These are phyloP conservation scores for Xylota sylvarum DNA, from an alignment of 2,888 invertebrate species.

Conservation along the genomic window DNA sequence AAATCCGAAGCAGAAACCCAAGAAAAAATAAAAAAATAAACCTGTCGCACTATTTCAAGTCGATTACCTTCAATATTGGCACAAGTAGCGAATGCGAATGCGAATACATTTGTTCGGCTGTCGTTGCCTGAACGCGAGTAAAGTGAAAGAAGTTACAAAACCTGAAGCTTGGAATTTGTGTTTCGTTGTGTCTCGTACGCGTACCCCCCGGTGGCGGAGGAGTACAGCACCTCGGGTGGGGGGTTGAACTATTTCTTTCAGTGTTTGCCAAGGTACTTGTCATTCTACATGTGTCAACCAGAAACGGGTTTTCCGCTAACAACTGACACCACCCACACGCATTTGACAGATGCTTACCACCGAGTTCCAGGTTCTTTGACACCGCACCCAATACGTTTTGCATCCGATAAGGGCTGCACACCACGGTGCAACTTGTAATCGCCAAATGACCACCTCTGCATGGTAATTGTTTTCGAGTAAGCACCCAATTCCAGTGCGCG, in stretches of 20 bases:
- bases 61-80: slow-evolving; percentile 76
- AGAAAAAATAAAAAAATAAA: slow-evolving; percentile 47
- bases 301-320: slow-evolving; percentile 42
- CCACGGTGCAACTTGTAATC: slow-evolving; percentile 8
- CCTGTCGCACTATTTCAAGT: slow-evolving; percentile 67
- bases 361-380: slow-evolving; percentile 49
- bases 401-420: slow-evolving; percentile 35
- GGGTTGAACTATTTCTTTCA: slow-evolving; percentile 55
- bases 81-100: slow-evolving; percentile 44
- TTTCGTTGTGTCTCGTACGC: slow-evolving; percentile 8
- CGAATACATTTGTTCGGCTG: slow-evolving; percentile 3
- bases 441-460: slow-evolving; percentile 38
- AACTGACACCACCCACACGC: slow-evolving; percentile 48
- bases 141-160: slow-evolving; percentile 73
- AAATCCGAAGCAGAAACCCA: slow-evolving; percentile 16
- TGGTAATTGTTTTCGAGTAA: slow-evolving; percentile 47
- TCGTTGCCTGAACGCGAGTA: slow-evolving; percentile 9
- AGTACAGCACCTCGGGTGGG: slow-evolving; percentile 9
- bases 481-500: slow-evolving; percentile 50
- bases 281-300: slow-evolving; percentile 47
- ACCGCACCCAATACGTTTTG: slow-evolving; percentile 28
- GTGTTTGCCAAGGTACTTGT: slow-evolving; percentile 43
- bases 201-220: not conserved
- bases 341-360: slow-evolving; percentile 42
- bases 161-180: slow-evolving; percentile 70